Percentiles rank a stretch among this genome's conserved stretches.
Conservation (phyloP, 2,888 invertebrate species). For the Cacoxenus indagator region DNA sequence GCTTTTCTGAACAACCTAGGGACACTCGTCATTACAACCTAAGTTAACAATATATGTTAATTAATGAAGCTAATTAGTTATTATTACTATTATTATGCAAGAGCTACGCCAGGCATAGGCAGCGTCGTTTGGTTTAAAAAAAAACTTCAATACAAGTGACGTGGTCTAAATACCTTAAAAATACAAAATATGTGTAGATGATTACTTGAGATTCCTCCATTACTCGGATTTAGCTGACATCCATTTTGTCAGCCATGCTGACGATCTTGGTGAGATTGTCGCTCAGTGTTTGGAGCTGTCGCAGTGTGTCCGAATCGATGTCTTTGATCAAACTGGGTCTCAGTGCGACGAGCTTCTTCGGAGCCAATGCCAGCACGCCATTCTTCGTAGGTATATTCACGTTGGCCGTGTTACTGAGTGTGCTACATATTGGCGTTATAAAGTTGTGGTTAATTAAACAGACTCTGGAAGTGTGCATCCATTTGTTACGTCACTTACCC, state of each 20-base stretch:
- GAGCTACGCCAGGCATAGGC: no score
- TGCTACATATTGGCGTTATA: constrained; percentile 41
- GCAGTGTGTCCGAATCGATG: constrained; percentile 64
- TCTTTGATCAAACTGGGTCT: constrained; percentile 60
- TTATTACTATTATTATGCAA: no score
- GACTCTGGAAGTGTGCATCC: background rate
- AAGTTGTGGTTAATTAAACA: background rate
- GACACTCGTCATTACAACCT: no score
- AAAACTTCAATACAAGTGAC: no score
- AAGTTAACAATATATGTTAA: no score
- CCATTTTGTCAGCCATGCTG: constrained; percentile 58
- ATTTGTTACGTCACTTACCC: constrained; percentile 54
- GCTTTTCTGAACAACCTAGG: no score
- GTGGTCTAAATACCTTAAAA: no score
- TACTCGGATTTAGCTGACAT: constrained; percentile 38
- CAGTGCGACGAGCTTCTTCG: constrained; percentile 61
- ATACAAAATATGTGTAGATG: background rate
- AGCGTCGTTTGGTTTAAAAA: no score
- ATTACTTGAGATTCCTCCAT: background rate
- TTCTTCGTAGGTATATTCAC: constrained; percentile 69
- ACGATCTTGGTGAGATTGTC: constrained; percentile 67
- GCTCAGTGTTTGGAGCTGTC: constrained; percentile 67
- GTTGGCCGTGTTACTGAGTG: constrained; percentile 67
- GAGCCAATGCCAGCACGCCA: constrained; percentile 67
- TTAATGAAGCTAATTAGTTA: no score